A percentile compares a stretch with the other conserved stretches of the same genome.
Evolutionary conservation across 2,113 vertebrate genomes (phyloP).

Genomic region (Muscicapa adusta): DNA sequence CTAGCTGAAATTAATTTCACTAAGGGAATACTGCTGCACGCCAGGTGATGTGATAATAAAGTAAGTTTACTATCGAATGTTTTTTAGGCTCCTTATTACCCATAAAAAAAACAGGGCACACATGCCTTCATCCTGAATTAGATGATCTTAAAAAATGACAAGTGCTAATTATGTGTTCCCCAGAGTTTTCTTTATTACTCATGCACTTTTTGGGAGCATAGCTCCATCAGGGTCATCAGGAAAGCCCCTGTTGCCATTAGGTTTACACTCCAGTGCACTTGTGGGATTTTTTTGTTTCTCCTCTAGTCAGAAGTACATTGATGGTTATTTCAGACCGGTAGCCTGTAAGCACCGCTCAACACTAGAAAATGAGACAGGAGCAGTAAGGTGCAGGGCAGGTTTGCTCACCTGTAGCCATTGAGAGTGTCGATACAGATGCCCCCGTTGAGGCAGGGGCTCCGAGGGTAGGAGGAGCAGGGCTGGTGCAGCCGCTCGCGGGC

Average conservation of each 20-base stretch:
- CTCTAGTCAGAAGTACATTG: background rate
- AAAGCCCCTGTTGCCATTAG: background rate
- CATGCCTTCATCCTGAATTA: background rate
- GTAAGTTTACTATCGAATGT: background rate
- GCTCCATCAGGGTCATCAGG: rapidly evolving
- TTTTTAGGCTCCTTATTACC: background rate
- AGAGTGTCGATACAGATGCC: constrained; percentile 80
- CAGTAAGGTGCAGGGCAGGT: rapidly evolving
- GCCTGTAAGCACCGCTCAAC: background rate
- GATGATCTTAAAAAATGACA: background rate
- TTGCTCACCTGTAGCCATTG: constrained; percentile 83
- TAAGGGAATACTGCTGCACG: background rate
- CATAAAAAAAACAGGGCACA: background rate
- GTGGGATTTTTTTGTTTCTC: background rate
- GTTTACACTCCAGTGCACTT: background rate
- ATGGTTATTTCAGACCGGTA: background rate
- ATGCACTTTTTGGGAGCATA: background rate
- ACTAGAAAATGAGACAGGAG: background rate
- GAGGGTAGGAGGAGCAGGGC: constrained; percentile 77
- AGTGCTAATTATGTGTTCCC: background rate
- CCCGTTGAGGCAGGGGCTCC: constrained; percentile 82
- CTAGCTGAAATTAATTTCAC: background rate
- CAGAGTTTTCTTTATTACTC: background rate
- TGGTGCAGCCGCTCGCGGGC: constrained; percentile 75
- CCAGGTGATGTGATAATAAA: background rate